Evolutionary conservation across 2,797 vertebrate species (phyloP).

Genomic region (Eptatretus atami): DNA sequence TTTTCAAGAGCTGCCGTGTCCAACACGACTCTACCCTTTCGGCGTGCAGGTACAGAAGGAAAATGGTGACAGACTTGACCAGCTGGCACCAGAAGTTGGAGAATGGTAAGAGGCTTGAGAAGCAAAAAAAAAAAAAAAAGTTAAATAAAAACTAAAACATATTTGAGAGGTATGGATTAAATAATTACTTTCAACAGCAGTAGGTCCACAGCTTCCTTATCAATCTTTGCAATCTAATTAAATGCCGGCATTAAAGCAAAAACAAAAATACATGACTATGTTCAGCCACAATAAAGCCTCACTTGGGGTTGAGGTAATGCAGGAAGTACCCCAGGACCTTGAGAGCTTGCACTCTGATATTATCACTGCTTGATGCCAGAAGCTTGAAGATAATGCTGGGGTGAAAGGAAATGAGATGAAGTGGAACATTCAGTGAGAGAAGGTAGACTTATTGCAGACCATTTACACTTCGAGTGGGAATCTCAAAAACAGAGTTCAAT

Average conservation of each 20-base stretch:
- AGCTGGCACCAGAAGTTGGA: too few relatives aligned
- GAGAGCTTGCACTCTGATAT: constrained; percentile 64
- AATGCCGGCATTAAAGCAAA: not conserved
- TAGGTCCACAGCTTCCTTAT: not conserved
- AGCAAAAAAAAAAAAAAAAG: constrained; percentile 9
- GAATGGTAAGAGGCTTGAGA: too few relatives aligned
- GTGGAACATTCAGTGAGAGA: not conserved
- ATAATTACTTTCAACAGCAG: not conserved
- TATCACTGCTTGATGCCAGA: constrained; percentile 65
- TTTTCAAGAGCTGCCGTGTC: too few relatives aligned
- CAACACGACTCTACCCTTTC: too few relatives aligned
- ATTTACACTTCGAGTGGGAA: not conserved
- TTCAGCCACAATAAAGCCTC: constrained; percentile 12
- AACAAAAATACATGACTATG: too few relatives aligned
- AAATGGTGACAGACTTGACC: too few relatives aligned
- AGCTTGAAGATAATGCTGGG: constrained; percentile 71
- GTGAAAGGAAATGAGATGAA: not conserved
- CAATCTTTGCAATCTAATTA: not conserved
- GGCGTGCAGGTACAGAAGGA: too few relatives aligned
- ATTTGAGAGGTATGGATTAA: constrained; percentile 2
- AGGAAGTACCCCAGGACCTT: constrained; percentile 90
- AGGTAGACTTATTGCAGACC: not conserved
- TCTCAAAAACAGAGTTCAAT: constrained; percentile 2
- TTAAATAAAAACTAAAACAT: not conserved
- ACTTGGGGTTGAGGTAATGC: constrained; percentile 31